A percentile compares a stretch with the other conserved stretches of the same genome.
Conservation (phyloP, 1,140 invertebrate species). For the Epicauta chinensis region DNA sequence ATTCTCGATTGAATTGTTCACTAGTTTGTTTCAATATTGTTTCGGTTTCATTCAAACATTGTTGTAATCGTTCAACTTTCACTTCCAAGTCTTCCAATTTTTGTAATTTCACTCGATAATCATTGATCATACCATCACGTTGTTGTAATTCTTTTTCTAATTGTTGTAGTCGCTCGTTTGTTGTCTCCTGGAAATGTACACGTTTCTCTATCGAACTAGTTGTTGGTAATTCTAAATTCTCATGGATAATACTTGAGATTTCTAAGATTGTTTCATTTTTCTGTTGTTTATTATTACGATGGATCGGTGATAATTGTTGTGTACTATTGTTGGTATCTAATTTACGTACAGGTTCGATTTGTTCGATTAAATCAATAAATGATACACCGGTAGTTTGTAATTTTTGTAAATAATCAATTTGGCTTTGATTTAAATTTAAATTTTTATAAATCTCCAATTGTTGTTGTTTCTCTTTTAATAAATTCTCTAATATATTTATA, state of each 20-base stretch:
- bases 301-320: no score
- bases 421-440: slow-evolving; percentile 50
- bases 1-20: slow-evolving; percentile 33
- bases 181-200: no score
- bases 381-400: slow-evolving; percentile 37
- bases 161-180: no score
- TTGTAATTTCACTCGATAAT: slow-evolving; percentile 21
- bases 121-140: slow-evolving; percentile 17
- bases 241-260: no score
- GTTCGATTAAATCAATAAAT: slow-evolving; percentile 1
- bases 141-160: no score
- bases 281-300: no score
- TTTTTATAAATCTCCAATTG: slow-evolving; percentile 45
- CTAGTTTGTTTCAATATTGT: slow-evolving; percentile 48
- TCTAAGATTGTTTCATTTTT: no score
- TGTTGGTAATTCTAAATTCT: no score
- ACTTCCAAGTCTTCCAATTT: slow-evolving; percentile 49
- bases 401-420: slow-evolving; percentile 36
- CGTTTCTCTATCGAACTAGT: no score
- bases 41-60: slow-evolving; percentile 49
- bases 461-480: slow-evolving; percentile 49
- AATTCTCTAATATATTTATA: slow-evolving; percentile 54
- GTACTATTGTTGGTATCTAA: no score
- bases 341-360: no score
- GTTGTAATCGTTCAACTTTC: slow-evolving; percentile 47